These are phyloP conservation scores for Prosopocoilus inquinatus DNA, from an alignment of 2,888 invertebrate species.

Conservation along the genomic window DNA sequence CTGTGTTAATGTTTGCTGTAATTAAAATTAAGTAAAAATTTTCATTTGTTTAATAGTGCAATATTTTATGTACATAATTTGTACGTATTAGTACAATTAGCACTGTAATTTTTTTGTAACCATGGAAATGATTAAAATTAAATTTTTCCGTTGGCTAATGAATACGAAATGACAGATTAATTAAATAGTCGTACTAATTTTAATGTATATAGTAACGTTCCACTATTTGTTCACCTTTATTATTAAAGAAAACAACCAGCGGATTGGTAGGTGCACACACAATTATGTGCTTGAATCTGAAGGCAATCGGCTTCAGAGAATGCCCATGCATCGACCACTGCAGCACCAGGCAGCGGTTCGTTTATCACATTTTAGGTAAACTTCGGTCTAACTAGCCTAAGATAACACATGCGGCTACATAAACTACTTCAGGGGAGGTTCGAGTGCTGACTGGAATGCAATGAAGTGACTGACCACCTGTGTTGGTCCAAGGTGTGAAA, in stretches of 20 bases:
- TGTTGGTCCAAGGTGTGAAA: slow-evolving; percentile 28
- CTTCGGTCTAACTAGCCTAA: slow-evolving; percentile 25
- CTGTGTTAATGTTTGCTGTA: too few species aligned
- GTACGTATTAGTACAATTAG: too few species aligned
- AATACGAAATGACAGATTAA: too few species aligned
- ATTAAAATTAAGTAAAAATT: too few species aligned
- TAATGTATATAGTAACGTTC: too few species aligned
- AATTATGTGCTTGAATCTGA: background rate
- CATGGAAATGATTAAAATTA: too few species aligned
- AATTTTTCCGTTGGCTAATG: too few species aligned
- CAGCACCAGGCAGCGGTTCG: slow-evolving; percentile 20
- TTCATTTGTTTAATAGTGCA: too few species aligned
- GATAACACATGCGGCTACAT: slow-evolving; percentile 26
- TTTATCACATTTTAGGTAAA: slow-evolving; percentile 25
- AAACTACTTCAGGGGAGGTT: slow-evolving; percentile 25
- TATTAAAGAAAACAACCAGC: background rate
- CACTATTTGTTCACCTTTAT: too few species aligned
- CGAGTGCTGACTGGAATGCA: slow-evolving; percentile 13
- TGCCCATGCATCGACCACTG: slow-evolving; percentile 8
- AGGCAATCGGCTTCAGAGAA: slow-evolving; percentile 14
- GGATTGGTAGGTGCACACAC: background rate
- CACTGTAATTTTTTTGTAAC: too few species aligned
- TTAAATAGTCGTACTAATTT: too few species aligned
- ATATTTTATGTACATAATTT: too few species aligned
- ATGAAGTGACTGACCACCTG: slow-evolving; percentile 21